Evolutionary conservation across 1,140 invertebrate species (phyloP), one percentile per base, ranked within the genome.

Genomic region (Drosophila athabasca): DNA sequence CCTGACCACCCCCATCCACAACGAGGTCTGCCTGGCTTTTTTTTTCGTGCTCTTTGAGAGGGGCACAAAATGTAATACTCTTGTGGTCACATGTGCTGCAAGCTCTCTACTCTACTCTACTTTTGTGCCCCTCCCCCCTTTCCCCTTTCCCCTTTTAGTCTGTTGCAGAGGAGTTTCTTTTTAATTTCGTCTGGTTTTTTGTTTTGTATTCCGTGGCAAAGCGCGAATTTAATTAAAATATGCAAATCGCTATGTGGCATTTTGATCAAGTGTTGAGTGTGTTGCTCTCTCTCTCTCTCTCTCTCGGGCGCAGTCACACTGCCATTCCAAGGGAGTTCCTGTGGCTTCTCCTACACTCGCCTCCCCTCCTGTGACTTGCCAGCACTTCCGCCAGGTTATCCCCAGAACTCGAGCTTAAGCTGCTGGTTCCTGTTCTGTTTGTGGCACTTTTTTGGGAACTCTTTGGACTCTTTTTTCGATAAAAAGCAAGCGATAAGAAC

Each of bases 151-250:
- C 48, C 71, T 57, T 57, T 62, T 58, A 45, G 43, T 62, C 71
- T 87, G 78, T 76, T 87, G 43, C 59, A 51, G 26, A 15, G 46
- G 49, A 41, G 62, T 44, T 46, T 64, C 62, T 70, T 72, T 75
- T 75, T 75, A 66, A 75, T 73, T 73, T 73, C 59, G 60, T 39
- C 45, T 19, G 11, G 7, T 35, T 39, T 35, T 53, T 39, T 51
- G n/a, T 59, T 44, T 73, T 62, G 45, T 52, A 72, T 88, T 66
- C 79, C 79, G 67, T 79, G 65, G 74, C 74, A 76, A 78, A 87
- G 81, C 81, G 88, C 78, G 88, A 90, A 88, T 90, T 90, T 90
- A 90, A 90, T 90, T 90, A 90, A 90, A 90, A 90, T 90, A 90
- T 90, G 88, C 88, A 90, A 90, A 90, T 90, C 89, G 83, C 89